A percentile compares a stretch with the other conserved stretches of the same genome.
phyloP scores from a whole-genome alignment of 2,797 vertebrate genomes.

The Eulemur albifrons region DNA sequence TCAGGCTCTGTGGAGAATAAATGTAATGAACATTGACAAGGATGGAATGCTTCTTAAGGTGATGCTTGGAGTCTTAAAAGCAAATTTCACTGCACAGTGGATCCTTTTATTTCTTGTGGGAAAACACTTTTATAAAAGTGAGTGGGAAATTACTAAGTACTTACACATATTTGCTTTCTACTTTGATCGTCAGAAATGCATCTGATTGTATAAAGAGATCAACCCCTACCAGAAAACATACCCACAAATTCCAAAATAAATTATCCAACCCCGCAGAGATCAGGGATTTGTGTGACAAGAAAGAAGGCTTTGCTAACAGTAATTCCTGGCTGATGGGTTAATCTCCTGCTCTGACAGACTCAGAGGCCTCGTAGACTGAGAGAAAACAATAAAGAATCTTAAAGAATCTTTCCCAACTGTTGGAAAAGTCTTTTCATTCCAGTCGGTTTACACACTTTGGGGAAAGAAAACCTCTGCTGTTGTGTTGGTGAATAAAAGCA shows the following conservation, averaged over 20 bases:
- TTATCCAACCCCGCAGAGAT: background rate
- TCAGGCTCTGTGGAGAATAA: background rate
- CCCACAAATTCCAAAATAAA: conserved; percentile 7
- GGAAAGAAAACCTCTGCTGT: background rate
- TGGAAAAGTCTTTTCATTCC: conserved; percentile 38
- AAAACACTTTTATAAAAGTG: background rate
- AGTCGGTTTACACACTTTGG: background rate
- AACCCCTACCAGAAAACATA: background rate
- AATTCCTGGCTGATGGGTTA: conserved; percentile 39
- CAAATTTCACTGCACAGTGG: background rate
- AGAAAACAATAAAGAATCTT: conserved; percentile 31
- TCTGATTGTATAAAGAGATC: conserved; percentile 7
- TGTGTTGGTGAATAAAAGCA: background rate
- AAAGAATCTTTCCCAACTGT: background rate
- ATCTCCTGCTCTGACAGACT: conserved; percentile 42
- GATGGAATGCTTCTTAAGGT: background rate
- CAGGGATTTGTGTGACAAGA: conserved; percentile 38
- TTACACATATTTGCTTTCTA: background rate
- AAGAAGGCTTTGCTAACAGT: conserved; percentile 41
- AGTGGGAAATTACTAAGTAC: background rate
- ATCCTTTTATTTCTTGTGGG: background rate
- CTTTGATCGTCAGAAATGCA: background rate
- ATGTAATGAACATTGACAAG: background rate
- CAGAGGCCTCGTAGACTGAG: background rate
- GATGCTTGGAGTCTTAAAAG: background rate